A percentile compares a stretch with the other conserved stretches of the same genome.
phyloP scores from a whole-genome alignment of 2,888 invertebrate genomes.

The Metacarcinus magister region DNA sequence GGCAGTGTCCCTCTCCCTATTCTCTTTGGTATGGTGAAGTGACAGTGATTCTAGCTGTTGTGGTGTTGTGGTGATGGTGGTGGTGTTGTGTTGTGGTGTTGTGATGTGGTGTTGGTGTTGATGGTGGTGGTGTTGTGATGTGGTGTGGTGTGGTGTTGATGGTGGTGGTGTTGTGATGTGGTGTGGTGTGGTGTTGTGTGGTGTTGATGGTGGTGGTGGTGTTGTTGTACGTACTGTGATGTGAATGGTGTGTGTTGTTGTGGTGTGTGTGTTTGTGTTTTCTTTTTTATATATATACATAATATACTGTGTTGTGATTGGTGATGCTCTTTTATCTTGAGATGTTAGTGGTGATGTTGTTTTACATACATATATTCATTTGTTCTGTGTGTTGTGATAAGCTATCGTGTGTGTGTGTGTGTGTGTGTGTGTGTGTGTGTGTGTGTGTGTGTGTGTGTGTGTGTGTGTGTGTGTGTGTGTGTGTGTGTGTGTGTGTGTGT shows the following conservation, averaged over 20 bases:
- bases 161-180: not conserved
- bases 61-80: not conserved
- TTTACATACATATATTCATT: not conserved
- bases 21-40: slow-evolving; percentile 1
- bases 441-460: slow-evolving; percentile 46
- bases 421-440: slow-evolving; percentile 57
- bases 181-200: not conserved
- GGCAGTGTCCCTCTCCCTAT: not conserved
- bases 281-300: too few species aligned
- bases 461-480: slow-evolving; percentile 38
- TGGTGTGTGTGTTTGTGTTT: slow-evolving; percentile 5
- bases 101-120: not conserved
- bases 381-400: not conserved
- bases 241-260: not conserved
- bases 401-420: not conserved
- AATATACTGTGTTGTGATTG: not conserved
- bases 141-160: slow-evolving; percentile 2
- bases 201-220: not conserved
- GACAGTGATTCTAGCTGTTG: not conserved
- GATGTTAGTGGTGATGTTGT: not conserved
- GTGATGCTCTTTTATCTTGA: not conserved
- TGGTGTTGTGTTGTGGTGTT: not conserved
- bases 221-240: not conserved
- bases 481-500: too few species aligned
- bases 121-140: not conserved